Percentiles rank a stretch among this genome's conserved stretches.
These are phyloP conservation scores for Lypha dubia DNA, from an alignment of 2,888 invertebrate species.

Conservation along the genomic window DNA sequence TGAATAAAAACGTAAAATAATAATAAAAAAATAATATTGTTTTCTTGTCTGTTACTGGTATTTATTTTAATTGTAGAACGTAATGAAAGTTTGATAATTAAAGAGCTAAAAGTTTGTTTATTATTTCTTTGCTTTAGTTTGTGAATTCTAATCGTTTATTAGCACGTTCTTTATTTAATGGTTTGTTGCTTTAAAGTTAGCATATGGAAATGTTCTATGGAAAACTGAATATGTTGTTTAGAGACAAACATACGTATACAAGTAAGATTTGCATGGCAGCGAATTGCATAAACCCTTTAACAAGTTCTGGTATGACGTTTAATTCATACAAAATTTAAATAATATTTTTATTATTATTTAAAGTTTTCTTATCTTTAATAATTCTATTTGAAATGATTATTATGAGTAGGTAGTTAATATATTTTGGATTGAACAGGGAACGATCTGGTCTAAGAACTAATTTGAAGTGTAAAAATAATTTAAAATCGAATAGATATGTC, in stretches of 20 bases:
- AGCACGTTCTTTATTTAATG: conserved; percentile 42
- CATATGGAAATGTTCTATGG: not conserved
- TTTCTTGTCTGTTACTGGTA: not conserved
- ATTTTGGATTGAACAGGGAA: too few species aligned
- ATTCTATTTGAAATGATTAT: too few species aligned
- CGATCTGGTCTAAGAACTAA: too few species aligned
- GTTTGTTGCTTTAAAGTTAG: conserved; percentile 12
- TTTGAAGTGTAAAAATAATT: too few species aligned
- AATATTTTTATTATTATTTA: too few species aligned
- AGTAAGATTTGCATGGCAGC: too few species aligned
- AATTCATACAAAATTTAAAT: too few species aligned
- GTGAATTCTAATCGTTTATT: conserved; percentile 13
- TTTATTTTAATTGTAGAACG: not conserved
- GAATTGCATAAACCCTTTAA: too few species aligned
- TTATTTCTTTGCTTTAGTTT: conserved; percentile 5
- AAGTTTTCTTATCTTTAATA: too few species aligned
- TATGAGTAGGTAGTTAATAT: too few species aligned
- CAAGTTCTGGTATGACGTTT: too few species aligned
- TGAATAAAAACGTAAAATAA: not conserved
- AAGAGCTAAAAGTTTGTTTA: not conserved
- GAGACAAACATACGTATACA: not conserved
- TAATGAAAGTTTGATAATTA: conserved; percentile 14
- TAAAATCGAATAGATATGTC: too few species aligned
- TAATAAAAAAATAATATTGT: not conserved
- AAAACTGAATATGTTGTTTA: conserved; percentile 9